These are phyloP conservation scores for Tragelaphus strepsiceros DNA, from an alignment of 2,113 vertebrate species.

Conservation along the genomic window DNA sequence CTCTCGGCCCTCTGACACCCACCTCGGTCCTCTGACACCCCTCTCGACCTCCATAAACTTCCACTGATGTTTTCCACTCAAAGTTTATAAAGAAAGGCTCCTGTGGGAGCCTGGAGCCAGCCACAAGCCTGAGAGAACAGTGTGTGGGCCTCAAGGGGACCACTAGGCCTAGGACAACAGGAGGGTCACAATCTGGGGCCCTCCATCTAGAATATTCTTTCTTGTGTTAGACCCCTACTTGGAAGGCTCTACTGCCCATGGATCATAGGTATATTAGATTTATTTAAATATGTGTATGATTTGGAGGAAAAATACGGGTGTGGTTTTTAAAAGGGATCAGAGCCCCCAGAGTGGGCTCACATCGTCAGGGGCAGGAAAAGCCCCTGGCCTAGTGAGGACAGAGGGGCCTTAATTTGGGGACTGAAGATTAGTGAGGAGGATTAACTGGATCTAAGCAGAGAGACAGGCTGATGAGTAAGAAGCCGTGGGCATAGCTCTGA, in stretches of 20 bases:
- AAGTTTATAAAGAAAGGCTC: neutral
- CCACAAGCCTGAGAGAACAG: neutral
- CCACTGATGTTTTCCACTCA: neutral
- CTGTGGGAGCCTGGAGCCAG: fast-evolving
- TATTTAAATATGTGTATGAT: neutral
- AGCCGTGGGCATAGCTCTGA: neutral
- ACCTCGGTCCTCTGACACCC: neutral
- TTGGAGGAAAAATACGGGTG: neutral
- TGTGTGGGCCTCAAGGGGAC: neutral
- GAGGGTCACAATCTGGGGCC: neutral
- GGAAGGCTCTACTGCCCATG: neutral
- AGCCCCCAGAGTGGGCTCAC: neutral
- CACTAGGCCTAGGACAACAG: neutral
- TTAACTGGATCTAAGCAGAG: neutral
- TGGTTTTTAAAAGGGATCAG: neutral
- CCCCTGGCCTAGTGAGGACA: fast-evolving
- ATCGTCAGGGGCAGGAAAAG: neutral
- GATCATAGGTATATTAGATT: neutral
- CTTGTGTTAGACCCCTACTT: neutral
- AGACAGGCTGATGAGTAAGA: neutral
- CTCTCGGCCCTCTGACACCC: neutral
- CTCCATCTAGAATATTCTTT: neutral
- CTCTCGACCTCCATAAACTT: neutral
- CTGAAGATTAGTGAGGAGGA: neutral
- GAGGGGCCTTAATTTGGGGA: neutral